Percentiles rank a stretch among this genome's conserved stretches.
phyloP scores from a whole-genome alignment of 2,113 vertebrate genomes.

The Cervus canadensis region DNA sequence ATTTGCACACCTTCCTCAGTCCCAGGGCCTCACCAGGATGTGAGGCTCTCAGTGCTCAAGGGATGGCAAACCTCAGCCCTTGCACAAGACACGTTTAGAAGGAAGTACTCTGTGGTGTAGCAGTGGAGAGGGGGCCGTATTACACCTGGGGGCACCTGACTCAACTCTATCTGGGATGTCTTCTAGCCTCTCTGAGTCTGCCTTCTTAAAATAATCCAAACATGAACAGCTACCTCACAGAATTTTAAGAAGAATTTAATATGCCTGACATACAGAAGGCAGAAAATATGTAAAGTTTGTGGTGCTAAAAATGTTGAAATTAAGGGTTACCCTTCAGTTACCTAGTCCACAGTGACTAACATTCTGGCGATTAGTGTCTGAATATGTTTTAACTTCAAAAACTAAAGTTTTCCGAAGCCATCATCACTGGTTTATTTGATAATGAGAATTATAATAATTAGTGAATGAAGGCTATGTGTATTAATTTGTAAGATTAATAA shows the following conservation, averaged over 20 bases:
- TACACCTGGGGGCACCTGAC: not conserved
- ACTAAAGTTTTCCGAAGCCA: not conserved
- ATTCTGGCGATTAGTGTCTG: not conserved
- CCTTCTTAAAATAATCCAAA: not conserved
- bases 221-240: not conserved
- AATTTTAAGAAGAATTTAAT: not conserved
- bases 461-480: not conserved
- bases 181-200: not conserved
- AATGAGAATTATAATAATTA: not conserved
- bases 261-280: not conserved
- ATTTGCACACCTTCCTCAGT: not conserved
- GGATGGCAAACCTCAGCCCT: not conserved
- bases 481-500: not conserved
- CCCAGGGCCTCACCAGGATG: not conserved
- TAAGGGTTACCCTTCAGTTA: not conserved
- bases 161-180: not conserved
- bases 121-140: not conserved
- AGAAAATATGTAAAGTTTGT: accelerated
- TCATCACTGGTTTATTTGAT: not conserved
- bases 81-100: not conserved
- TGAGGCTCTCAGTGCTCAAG: not conserved
- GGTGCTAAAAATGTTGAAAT: not conserved
- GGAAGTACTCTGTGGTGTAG: not conserved
- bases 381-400: not conserved
- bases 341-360: not conserved